These are phyloP conservation scores for Maniola hyperantus DNA, from an alignment of 2,888 invertebrate species.

Conservation along the genomic window DNA sequence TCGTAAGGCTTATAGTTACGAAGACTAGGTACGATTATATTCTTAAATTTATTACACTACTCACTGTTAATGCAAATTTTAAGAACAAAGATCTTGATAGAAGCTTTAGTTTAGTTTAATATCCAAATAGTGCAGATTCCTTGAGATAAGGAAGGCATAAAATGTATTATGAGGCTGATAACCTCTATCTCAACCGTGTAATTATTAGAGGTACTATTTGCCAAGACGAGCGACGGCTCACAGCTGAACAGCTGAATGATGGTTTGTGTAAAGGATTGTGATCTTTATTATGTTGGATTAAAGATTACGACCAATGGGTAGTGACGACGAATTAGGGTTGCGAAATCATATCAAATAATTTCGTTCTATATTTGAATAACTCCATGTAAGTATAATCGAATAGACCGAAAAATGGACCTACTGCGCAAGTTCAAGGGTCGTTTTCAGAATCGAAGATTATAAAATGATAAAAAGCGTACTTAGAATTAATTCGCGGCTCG, in stretches of 20 bases:
- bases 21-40: not conserved
- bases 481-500: too few relatives aligned
- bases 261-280: slow-evolving; percentile 43
- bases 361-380: not conserved
- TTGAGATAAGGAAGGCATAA: slow-evolving; percentile 64
- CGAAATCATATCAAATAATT: not conserved
- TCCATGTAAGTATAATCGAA: too few relatives aligned
- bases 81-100: slow-evolving; percentile 19
- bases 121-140: slow-evolving; percentile 47
- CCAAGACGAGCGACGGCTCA: slow-evolving; percentile 51
- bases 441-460: too few relatives aligned
- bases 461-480: too few relatives aligned
- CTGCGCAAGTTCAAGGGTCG: too few relatives aligned
- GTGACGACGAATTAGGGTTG: slow-evolving; percentile 23
- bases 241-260: slow-evolving; percentile 28
- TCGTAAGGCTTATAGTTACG: not conserved
- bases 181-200: slow-evolving; percentile 76
- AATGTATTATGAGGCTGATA: slow-evolving; percentile 76
- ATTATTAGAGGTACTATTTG: slow-evolving; percentile 78
- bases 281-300: slow-evolving; percentile 49
- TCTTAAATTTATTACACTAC: slow-evolving; percentile 8
- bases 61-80: slow-evolving; percentile 27
- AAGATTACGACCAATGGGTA: slow-evolving; percentile 43
- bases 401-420: too few relatives aligned
- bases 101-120: slow-evolving; percentile 36